Evolutionary conservation across 2,113 vertebrate genomes (phyloP).

Genomic region (Laticauda laticaudata): DNA sequence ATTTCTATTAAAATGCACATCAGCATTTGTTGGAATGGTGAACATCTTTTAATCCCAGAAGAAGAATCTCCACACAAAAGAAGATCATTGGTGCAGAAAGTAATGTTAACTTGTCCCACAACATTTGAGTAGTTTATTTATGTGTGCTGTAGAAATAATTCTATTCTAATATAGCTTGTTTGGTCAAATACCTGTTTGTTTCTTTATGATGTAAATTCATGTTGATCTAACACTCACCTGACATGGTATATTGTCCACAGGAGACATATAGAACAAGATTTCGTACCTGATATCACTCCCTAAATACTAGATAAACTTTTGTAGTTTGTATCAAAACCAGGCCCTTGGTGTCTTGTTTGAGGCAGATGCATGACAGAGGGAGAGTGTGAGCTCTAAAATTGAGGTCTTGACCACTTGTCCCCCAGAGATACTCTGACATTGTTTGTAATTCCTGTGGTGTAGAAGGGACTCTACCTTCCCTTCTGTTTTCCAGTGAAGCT

Average conservation of each 20-base stretch:
- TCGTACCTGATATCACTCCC: background rate
- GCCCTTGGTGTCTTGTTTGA: background rate
- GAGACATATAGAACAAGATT: background rate
- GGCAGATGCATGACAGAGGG: background rate
- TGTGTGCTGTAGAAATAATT: background rate
- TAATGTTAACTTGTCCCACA: background rate
- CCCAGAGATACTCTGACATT: constrained; percentile 11
- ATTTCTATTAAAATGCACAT: background rate
- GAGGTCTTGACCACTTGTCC: constrained; percentile 20
- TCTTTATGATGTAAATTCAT: background rate
- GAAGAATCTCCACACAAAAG: background rate
- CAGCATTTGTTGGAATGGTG: background rate
- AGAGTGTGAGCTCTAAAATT: constrained; percentile 10
- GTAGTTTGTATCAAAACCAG: background rate
- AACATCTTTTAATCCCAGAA: background rate
- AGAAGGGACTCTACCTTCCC: background rate
- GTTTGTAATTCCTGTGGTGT: constrained; percentile 1
- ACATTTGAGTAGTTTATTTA: background rate
- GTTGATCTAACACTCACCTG: background rate
- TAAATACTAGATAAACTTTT: background rate
- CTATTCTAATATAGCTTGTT: background rate
- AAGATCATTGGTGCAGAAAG: background rate
- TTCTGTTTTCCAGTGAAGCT: background rate
- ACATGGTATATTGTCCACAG: background rate
- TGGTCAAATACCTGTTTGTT: background rate